A percentile compares a stretch with the other conserved stretches of the same genome.
phyloP scores from a whole-genome alignment of 1,140 invertebrate genomes.

The Drosophila ercepeae region DNA sequence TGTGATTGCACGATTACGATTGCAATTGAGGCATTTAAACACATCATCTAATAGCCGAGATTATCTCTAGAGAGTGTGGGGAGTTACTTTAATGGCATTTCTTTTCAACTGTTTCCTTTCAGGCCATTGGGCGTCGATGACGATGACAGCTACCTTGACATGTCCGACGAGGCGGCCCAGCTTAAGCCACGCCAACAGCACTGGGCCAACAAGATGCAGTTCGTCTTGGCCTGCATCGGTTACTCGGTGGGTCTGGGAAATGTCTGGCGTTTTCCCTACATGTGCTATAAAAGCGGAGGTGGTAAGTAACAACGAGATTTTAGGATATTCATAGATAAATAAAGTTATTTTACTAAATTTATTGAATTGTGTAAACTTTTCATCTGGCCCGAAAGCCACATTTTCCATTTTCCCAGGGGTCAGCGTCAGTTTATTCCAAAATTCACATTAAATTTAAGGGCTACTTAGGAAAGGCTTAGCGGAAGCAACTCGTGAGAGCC shows the following conservation, averaged over 20 bases:
- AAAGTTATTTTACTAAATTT: neutral
- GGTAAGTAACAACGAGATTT: slow-evolving; percentile 85
- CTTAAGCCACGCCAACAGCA: slow-evolving; percentile 90
- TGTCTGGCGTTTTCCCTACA: slow-evolving; percentile 94
- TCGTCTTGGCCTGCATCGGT: slow-evolving; percentile 94
- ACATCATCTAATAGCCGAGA: slow-evolving; percentile 45
- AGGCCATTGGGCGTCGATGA: slow-evolving; percentile 89
- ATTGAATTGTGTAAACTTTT: neutral
- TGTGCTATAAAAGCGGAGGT: slow-evolving; percentile 93
- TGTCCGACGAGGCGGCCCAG: slow-evolving; percentile 87
- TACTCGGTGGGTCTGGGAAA: slow-evolving; percentile 96
- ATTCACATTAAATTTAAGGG: slow-evolving; percentile 1
- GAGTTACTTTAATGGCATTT: neutral
- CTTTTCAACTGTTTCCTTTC: slow-evolving; percentile 11
- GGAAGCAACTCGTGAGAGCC: slow-evolving; percentile 32
- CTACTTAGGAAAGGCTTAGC: slow-evolving; percentile 25
- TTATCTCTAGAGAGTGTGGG: neutral
- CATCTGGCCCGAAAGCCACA: neutral
- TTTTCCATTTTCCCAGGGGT: slow-evolving; percentile 14
- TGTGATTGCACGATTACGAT: slow-evolving; percentile 75
- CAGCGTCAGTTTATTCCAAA: slow-evolving; percentile 4
- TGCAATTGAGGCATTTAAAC: slow-evolving; percentile 70
- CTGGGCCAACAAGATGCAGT: slow-evolving; percentile 96
- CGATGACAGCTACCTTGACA: slow-evolving; percentile 87
- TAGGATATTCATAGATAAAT: neutral